These are phyloP conservation scores for Tethya wilhelma DNA, from an alignment of 37 sponge, comb jelly and placozoan species.

Conservation along the genomic window DNA sequence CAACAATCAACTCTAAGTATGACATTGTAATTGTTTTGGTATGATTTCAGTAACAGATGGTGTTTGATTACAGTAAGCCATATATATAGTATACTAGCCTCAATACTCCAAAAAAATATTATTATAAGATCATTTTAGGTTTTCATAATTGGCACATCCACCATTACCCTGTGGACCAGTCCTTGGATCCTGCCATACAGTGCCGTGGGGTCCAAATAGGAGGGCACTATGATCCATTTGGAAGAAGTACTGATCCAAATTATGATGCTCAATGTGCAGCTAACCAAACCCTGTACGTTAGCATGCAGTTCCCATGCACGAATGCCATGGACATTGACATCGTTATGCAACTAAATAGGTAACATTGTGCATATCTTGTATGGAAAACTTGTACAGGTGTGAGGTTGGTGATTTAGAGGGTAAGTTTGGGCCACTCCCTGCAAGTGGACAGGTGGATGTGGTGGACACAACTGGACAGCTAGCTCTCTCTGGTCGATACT, in stretches of 20 bases:
- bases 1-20: too few species aligned
- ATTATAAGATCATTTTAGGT: too few species aligned
- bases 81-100: too few species aligned
- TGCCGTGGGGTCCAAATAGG: slow-evolving; percentile 25
- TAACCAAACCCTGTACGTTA: background rate
- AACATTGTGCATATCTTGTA: too few species aligned
- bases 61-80: too few species aligned
- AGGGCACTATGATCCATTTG: slow-evolving; percentile 62
- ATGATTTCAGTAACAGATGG: too few species aligned
- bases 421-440: slow-evolving; percentile 57
- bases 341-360: too few species aligned
- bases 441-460: background rate
- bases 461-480: slow-evolving; percentile 28
- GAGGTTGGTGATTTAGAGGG: slow-evolving; percentile 69
- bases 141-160: slow-evolving; percentile 57
- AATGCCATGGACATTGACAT: too few species aligned
- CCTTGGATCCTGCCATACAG: slow-evolving; percentile 26
- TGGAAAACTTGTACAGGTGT: too few species aligned
- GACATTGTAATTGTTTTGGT: too few species aligned
- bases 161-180: slow-evolving; percentile 53
- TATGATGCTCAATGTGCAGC: slow-evolving; percentile 24
- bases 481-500: slow-evolving; percentile 24
- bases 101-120: too few species aligned
- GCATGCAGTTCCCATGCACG: too few species aligned
- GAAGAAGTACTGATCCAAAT: background rate